A percentile compares a stretch with the other conserved stretches of the same genome.
Conservation (phyloP, 2,113 vertebrate genomes). For the Pionites leucogaster region DNA sequence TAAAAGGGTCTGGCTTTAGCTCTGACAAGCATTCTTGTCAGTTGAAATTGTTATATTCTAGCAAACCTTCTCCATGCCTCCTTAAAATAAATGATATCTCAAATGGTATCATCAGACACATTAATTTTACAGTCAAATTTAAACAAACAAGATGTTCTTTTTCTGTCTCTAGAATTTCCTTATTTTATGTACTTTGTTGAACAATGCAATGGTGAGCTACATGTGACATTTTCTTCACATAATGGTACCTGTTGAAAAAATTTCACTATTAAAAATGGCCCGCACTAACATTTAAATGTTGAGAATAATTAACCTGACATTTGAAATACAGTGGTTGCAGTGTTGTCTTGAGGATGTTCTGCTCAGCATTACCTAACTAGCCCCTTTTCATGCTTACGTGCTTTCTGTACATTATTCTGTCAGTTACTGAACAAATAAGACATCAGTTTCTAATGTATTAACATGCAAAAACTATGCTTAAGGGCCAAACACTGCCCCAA, state of each 20-base stretch:
- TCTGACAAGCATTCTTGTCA: slow-evolving; percentile 56
- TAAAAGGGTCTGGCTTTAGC: slow-evolving; percentile 55
- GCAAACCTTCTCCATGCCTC: slow-evolving; percentile 42
- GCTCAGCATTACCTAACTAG: slow-evolving; percentile 84
- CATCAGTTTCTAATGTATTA: slow-evolving; percentile 80
- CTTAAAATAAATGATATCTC: slow-evolving; percentile 56
- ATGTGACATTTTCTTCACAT: slow-evolving; percentile 74
- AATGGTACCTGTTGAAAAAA: slow-evolving; percentile 79
- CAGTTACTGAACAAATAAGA: slow-evolving; percentile 82
- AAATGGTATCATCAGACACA: slow-evolving; percentile 50
- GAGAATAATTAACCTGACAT: slow-evolving; percentile 93
- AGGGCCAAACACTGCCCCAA: slow-evolving; percentile 69
- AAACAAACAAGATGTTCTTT: slow-evolving; percentile 70
- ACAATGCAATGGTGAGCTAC: slow-evolving; percentile 73
- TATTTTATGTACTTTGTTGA: slow-evolving; percentile 34
- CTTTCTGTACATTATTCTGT: slow-evolving; percentile 84
- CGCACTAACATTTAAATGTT: slow-evolving; percentile 81
- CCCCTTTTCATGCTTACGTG: slow-evolving; percentile 79
- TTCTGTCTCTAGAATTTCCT: slow-evolving; percentile 50
- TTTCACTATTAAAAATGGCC: slow-evolving; percentile 77
- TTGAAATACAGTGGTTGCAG: slow-evolving; percentile 81
- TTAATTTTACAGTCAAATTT: slow-evolving; percentile 70
- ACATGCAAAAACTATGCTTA: slow-evolving; percentile 70
- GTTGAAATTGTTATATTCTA: slow-evolving; percentile 45
- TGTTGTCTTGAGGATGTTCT: slow-evolving; percentile 87